phyloP scores from a whole-genome alignment of 2,797 vertebrate genomes.

The Cryptoblepharus egeriae region DNA sequence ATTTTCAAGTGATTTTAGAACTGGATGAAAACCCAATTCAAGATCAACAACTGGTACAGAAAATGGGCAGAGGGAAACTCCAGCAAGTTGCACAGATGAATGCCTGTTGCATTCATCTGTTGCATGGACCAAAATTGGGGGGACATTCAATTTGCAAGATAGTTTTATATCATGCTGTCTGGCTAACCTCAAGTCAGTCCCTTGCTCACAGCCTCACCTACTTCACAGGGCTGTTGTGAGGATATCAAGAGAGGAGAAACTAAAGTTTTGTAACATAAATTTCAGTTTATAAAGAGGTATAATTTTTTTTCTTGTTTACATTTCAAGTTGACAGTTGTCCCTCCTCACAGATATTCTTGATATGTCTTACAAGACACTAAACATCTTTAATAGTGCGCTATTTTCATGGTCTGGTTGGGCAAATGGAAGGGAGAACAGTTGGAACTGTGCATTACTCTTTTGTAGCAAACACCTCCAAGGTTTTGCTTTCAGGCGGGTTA shows the following conservation, averaged over 20 bases:
- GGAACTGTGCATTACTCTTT: background rate
- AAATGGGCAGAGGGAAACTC: background rate
- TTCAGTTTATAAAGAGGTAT: background rate
- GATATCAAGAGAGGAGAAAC: no score
- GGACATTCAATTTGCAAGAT: background rate
- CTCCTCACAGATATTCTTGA: background rate
- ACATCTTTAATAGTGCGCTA: background rate
- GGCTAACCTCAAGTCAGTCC: no score
- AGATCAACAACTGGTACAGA: background rate
- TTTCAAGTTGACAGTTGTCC: background rate
- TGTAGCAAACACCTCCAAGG: conserved; percentile 20
- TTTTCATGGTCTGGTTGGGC: background rate
- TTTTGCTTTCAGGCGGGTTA: conserved; percentile 32
- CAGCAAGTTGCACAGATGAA: background rate
- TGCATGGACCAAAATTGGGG: background rate
- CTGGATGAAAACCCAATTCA: background rate
- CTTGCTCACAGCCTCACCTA: no score
- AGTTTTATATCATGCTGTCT: no score
- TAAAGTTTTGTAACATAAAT: no score
- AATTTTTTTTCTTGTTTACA: background rate
- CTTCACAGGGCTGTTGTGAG: no score
- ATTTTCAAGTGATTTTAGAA: conserved; percentile 3
- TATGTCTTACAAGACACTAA: background rate
- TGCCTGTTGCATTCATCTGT: background rate
- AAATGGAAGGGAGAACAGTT: background rate